Evolutionary conservation across 2,113 vertebrate genomes (phyloP), one percentile per base, ranked within the genome.

Genomic region (Pedetes capensis): DNA sequence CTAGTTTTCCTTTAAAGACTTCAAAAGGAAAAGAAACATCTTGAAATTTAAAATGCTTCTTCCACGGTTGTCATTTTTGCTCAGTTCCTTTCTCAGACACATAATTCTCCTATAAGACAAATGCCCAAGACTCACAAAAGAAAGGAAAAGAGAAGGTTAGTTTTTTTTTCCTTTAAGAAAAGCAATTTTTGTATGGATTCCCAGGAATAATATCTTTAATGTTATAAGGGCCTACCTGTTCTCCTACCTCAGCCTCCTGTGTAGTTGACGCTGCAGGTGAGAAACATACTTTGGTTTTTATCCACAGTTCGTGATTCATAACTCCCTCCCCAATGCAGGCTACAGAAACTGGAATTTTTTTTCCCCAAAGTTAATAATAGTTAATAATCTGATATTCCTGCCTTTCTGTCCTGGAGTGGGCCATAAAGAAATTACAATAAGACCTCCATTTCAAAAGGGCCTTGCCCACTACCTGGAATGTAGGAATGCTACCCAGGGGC

Each of bases 11-110:
- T 74, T 93, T 88, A 96, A 96, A 96, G 53, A 89, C 74, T 96
- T 93, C 92, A 95, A 95, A 96, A 81, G 82, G 76, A 53, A 97
- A 96, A 97, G 69, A 61, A 95, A 10, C n/a, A 91, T 89, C 80
- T 80, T 93, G 85, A 75, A 95, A 96, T 68, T 95, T 91, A 96
- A 97, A 96, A 61, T 91, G 79, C 32, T 94, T 69, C 39, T 89
- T 96, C 72, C 78, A 97, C 96, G 72, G 79, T 97, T 94, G 66
- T 94, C 86, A 81, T 93, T 96, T 98, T 96, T 96, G 44, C 53
- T 96, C 59, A 79, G 83, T 76, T 95, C 75, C 81, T 29, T 95
- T 96, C 72, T 72, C 34, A 4, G 87, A 91, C 37, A 55, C 1
- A 6, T 55, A n/a, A 49, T 34, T 82, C 2, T 79, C 69, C 87